phyloP scores from a whole-genome alignment of 53 echinoderm and acorn worm species.

The Astropecten irregularis region DNA sequence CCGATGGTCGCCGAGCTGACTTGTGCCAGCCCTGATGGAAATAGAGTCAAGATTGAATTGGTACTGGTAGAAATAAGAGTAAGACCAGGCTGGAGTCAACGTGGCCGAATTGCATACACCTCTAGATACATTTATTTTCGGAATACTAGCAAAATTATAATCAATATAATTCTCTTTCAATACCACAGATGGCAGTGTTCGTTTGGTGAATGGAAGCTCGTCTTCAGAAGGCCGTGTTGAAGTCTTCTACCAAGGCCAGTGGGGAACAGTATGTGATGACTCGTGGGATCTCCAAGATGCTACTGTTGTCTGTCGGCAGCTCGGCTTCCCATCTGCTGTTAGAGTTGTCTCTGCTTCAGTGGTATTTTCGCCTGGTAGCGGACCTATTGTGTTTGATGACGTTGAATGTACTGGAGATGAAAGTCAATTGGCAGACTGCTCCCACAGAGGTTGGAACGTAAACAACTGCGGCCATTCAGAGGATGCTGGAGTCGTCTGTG shows the following conservation, averaged over 20 bases:
- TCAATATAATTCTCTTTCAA: neutral
- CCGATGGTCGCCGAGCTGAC: no score
- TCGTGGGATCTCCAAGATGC: conserved; percentile 20
- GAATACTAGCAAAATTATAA: neutral
- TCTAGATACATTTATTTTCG: no score
- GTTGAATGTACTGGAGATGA: neutral
- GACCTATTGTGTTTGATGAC: conserved; percentile 11
- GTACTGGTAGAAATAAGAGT: no score
- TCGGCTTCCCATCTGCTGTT: conserved; percentile 21
- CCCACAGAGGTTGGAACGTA: neutral
- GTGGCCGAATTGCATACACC: no score
- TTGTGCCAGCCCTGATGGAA: no score
- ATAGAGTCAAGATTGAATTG: no score
- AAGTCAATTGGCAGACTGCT: neutral
- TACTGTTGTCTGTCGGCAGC: conserved; percentile 28
- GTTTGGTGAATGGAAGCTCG: neutral
- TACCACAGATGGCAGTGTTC: neutral
- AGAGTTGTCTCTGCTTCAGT: neutral
- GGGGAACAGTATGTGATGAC: conserved; percentile 40
- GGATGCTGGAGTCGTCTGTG: conserved; percentile 35
- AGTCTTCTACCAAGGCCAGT: neutral
- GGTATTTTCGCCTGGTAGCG: neutral
- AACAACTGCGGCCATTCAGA: conserved; percentile 23
- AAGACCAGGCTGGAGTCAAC: no score
- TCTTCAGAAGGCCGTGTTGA: conserved; percentile 6